phyloP scores from a whole-genome alignment of 2,797 vertebrate species.

The Sebastes jordani region DNA sequence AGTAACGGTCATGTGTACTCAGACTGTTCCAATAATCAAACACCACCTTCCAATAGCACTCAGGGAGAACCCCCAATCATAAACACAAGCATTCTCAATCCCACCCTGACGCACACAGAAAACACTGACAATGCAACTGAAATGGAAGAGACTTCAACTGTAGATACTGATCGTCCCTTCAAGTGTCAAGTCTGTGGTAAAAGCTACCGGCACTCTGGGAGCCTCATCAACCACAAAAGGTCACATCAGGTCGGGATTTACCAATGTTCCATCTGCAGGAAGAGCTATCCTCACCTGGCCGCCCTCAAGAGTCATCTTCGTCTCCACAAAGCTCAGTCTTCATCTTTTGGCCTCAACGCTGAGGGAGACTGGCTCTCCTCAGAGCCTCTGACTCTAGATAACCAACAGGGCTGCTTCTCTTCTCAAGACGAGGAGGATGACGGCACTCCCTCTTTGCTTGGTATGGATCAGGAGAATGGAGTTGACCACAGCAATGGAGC shows the following conservation, averaged over 20 bases:
- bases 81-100: conserved; percentile 52
- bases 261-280: conserved; percentile 89
- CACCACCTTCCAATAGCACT: conserved; percentile 62
- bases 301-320: conserved; percentile 92
- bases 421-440: conserved; percentile 60
- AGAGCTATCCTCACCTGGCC: conserved; percentile 88
- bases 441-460: conserved; percentile 29
- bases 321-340: conserved; percentile 84
- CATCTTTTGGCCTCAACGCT: conserved; percentile 58
- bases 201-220: conserved; percentile 92
- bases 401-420: conserved; percentile 70
- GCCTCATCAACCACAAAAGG: conserved; percentile 92
- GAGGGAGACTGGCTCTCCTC: conserved; percentile 83
- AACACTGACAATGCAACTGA: conserved; percentile 49
- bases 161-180: conserved; percentile 84
- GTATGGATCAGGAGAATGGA: conserved; percentile 63
- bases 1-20: conserved; percentile 75
- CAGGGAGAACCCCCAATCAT: conserved; percentile 69
- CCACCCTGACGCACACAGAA: conserved; percentile 27
- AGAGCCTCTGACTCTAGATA: conserved; percentile 79
- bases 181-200: conserved; percentile 88
- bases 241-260: conserved; percentile 92
- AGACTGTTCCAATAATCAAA: conserved; percentile 73
- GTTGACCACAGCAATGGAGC: conserved; percentile 40
- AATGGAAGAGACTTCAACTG: conserved; percentile 54